Percentiles rank a stretch among this genome's conserved stretches.
phyloP scores from a whole-genome alignment of 53 echinoderm and acorn worm genomes.

The Apostichopus leukothele region DNA sequence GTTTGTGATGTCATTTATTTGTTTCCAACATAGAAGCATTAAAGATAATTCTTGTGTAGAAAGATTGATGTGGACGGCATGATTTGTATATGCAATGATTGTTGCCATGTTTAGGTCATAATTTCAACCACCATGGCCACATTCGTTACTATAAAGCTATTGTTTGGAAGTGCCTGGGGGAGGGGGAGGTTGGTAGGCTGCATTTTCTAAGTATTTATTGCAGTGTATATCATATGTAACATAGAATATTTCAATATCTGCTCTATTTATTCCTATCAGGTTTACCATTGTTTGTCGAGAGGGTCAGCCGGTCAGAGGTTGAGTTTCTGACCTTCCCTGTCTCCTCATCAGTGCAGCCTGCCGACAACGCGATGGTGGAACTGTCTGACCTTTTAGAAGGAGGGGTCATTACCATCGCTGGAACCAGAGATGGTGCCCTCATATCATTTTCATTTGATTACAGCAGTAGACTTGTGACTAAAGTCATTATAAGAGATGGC shows the following conservation, averaged over 20 bases:
- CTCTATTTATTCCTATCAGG: slow-evolving; percentile 43
- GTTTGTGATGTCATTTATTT: no score
- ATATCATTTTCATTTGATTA: slow-evolving; percentile 19
- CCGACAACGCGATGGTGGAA: neutral
- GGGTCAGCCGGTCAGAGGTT: slow-evolving; percentile 42
- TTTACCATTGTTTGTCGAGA: slow-evolving; percentile 65
- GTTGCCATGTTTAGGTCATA: no score
- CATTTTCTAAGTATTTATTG: no score
- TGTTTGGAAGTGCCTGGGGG: no score
- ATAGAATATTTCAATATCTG: neutral
- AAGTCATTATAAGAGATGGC: neutral
- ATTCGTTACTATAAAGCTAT: no score
- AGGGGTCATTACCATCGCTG: neutral
- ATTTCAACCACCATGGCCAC: no score
- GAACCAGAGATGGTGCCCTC: slow-evolving; percentile 14
- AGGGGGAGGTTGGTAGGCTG: no score
- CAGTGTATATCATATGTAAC: no score
- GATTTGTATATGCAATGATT: no score
- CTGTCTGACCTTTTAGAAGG: neutral
- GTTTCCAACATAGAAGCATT: no score
- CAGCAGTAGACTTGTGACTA: neutral
- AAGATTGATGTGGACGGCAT: no score
- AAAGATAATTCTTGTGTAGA: no score
- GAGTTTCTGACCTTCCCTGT: slow-evolving; percentile 48
- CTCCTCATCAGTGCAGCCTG: slow-evolving; percentile 52